These are phyloP conservation scores for Chelonus insularis DNA, from an alignment of 1,140 invertebrate species.

Conservation along the genomic window DNA sequence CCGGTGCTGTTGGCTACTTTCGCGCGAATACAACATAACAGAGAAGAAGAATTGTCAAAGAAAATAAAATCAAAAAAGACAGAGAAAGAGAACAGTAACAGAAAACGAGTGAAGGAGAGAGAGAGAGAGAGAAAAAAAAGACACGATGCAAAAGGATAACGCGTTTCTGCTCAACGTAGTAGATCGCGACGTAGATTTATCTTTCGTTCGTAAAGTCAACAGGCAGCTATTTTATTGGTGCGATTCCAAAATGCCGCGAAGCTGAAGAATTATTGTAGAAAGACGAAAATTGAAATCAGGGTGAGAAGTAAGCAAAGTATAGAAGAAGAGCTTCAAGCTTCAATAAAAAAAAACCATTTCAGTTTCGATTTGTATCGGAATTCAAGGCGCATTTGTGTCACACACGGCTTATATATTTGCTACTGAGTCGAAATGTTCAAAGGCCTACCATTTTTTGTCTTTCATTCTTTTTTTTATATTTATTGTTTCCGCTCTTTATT, in stretches of 20 bases:
- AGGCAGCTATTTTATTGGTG: not conserved
- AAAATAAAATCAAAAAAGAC: not conserved
- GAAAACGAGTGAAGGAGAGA: not conserved
- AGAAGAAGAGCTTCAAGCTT: not conserved
- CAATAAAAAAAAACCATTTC: constrained; percentile 13
- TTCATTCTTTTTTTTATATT: not conserved
- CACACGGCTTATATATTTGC: too few relatives aligned
- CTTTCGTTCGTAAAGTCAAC: not conserved
- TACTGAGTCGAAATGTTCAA: too few relatives aligned
- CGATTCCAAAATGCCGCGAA: constrained; percentile 15
- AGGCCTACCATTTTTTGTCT: constrained; percentile 6
- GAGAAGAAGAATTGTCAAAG: not conserved
- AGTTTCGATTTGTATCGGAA: constrained; percentile 34
- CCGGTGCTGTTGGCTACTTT: constrained; percentile 14
- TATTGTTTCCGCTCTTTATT: too few relatives aligned
- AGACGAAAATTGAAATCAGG: not conserved
- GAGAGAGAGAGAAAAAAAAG: not conserved
- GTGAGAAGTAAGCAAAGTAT: not conserved
- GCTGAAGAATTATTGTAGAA: not conserved
- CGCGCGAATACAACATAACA: constrained; percentile 11
- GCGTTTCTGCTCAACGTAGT: constrained; percentile 12
- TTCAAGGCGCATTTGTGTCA: constrained; percentile 31
- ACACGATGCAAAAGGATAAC: constrained; percentile 15
- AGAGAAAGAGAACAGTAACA: not conserved
- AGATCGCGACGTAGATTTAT: constrained; percentile 28